Percentiles rank a stretch among this genome's conserved stretches.
phyloP scores from a whole-genome alignment of 2,888 invertebrate species.

The Drosophila bunnanda region DNA sequence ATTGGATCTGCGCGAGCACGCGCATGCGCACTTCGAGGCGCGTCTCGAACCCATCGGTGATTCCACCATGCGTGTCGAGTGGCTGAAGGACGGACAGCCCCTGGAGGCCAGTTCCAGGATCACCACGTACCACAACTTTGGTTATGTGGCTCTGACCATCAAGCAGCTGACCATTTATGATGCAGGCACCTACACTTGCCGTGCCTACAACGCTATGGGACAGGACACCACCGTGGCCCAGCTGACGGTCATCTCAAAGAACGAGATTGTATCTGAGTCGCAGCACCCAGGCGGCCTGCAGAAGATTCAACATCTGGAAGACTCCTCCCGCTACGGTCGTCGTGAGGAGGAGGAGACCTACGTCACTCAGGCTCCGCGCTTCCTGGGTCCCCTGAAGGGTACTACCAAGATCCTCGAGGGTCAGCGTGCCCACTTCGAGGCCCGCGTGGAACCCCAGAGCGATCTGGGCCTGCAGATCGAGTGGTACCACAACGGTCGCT shows the following conservation, averaged over 20 bases:
- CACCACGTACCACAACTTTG: slow-evolving; percentile 96
- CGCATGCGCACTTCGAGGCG: slow-evolving; percentile 97
- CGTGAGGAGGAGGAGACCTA: slow-evolving; percentile 90
- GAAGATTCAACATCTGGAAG: slow-evolving; percentile 95
- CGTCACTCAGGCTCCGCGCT: slow-evolving; percentile 92
- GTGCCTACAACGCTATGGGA: slow-evolving; percentile 94
- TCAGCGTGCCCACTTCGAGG: slow-evolving; percentile 97
- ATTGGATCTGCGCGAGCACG: slow-evolving; percentile 94
- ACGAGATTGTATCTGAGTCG: slow-evolving; percentile 94
- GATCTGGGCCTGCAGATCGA: slow-evolving; percentile 96
- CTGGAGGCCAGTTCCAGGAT: slow-evolving; percentile 97
- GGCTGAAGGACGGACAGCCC: slow-evolving; percentile 95
- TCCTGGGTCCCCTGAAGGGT: slow-evolving; percentile 94
- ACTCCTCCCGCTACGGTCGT: slow-evolving; percentile 90
- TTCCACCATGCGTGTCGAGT: slow-evolving; percentile 94
- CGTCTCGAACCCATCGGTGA: slow-evolving; percentile 97
- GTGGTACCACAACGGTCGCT: slow-evolving; percentile 98
- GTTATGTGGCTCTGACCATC: slow-evolving; percentile 97
- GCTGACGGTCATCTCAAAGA: slow-evolving; percentile 92
- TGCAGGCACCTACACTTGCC: slow-evolving; percentile 94
- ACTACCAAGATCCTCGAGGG: slow-evolving; percentile 97
- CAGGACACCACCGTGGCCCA: slow-evolving; percentile 93
- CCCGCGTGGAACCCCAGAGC: slow-evolving; percentile 96
- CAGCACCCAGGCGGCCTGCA: slow-evolving; percentile 96
- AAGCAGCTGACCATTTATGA: slow-evolving; percentile 95